Conservation (phyloP, 2,113 vertebrate genomes). For the Litocranius walleri region DNA sequence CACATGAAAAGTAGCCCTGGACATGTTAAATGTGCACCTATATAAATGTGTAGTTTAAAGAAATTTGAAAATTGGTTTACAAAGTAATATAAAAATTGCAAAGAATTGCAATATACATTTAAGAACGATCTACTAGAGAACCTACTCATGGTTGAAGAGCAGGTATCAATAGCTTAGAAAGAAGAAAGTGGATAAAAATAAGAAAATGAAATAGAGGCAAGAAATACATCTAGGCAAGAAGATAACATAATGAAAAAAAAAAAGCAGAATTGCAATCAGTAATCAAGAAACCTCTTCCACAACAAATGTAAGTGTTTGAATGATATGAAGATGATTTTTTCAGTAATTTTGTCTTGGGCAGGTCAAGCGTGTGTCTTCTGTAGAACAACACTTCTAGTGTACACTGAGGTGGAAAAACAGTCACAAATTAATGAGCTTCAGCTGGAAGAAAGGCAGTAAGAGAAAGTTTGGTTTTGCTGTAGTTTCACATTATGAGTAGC, state of each 20-base stretch:
- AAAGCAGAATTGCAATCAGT: neutral
- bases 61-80: neutral
- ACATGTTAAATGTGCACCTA: neutral
- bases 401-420: neutral
- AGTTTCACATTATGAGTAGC: neutral
- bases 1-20: neutral
- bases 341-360: neutral
- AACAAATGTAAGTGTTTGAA: neutral
- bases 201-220: neutral
- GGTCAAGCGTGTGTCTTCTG: neutral
- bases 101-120: neutral
- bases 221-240: neutral
- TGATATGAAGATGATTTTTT: neutral
- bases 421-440: neutral
- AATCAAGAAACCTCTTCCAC: neutral
- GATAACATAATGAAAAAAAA: neutral
- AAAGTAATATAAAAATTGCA: constrained; percentile 9
- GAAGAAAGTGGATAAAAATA: neutral
- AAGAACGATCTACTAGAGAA: neutral
- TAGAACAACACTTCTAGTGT: neutral
- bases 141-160: neutral
- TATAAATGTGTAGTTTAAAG: neutral
- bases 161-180: neutral
- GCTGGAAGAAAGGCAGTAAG: neutral
- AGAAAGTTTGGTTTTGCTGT: neutral